Evolutionary conservation across 2,888 invertebrate species (phyloP).

Genomic region (Trissonchulus latispiculum): DNA sequence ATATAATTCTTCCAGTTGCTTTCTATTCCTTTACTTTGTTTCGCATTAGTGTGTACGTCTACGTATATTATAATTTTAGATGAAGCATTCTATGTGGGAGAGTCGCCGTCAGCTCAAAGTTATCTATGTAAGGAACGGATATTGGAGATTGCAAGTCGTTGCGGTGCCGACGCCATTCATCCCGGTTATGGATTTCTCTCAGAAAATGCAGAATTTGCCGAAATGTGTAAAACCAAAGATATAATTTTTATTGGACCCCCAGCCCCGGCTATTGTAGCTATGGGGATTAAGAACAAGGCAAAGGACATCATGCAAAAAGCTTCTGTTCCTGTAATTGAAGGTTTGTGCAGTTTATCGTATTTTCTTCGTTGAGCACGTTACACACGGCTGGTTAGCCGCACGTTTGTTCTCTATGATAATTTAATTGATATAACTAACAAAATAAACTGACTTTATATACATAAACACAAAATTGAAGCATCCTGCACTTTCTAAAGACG

Average conservation of each 20-base stretch:
- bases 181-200: conserved; percentile 98
- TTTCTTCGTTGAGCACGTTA: no score
- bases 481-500: no score
- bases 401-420: no score
- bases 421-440: no score
- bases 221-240: conserved; percentile 62
- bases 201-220: conserved; percentile 93
- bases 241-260: conserved; percentile 93
- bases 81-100: conserved; percentile 85
- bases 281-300: conserved; percentile 48
- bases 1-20: no score
- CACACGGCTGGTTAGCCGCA: no score
- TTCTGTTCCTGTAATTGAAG: conserved; percentile 70
- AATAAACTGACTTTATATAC: no score
- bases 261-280: conserved; percentile 74
- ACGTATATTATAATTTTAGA: conserved; percentile 54
- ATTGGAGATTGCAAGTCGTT: conserved; percentile 47
- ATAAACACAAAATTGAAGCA: no score
- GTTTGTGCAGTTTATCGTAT: no score
- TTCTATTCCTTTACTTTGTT: no score
- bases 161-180: conserved; percentile 63
- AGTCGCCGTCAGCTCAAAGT: conserved; percentile 70
- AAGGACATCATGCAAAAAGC: conserved; percentile 64
- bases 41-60: no score
- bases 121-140: conserved; percentile 78